Evolutionary conservation across 2,113 vertebrate species (phyloP).

Genomic region (Gasterosteus aculeatus): DNA sequence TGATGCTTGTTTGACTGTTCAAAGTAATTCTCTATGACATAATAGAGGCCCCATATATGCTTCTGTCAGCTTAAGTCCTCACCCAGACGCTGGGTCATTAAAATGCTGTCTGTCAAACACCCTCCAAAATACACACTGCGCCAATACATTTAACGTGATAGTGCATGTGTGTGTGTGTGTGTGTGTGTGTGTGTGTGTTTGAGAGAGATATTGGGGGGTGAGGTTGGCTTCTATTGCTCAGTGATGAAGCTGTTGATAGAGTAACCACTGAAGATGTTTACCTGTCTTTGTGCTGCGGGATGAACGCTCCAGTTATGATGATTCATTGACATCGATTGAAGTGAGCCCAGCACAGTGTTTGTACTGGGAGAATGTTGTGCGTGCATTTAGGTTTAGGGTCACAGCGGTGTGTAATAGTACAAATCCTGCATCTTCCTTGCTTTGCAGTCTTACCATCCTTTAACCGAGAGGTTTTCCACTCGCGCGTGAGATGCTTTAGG

Average conservation of each 20-base stretch:
- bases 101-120: constrained; percentile 72
- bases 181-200: constrained; percentile 7
- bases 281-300: constrained; percentile 59
- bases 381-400: constrained; percentile 3
- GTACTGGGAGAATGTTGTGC: background rate
- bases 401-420: constrained; percentile 16
- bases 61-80: constrained; percentile 66
- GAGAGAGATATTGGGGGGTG: constrained; percentile 6
- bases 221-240: constrained; percentile 59
- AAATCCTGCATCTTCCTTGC: constrained; percentile 17
- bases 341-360: constrained; percentile 31
- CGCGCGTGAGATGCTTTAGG: constrained; percentile 26
- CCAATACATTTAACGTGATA: constrained; percentile 45
- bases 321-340: constrained; percentile 43
- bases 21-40: constrained; percentile 38
- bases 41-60: constrained; percentile 52
- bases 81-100: constrained; percentile 65
- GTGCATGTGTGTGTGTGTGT: constrained; percentile 25
- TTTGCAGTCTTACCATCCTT: constrained; percentile 1
- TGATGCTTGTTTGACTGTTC: constrained; percentile 37
- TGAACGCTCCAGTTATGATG: constrained; percentile 62
- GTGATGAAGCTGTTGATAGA: constrained; percentile 68
- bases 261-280: constrained; percentile 65
- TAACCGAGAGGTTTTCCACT: constrained; percentile 20
- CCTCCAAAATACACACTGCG: constrained; percentile 59